phyloP scores from a whole-genome alignment of 2,888 invertebrate genomes.

The Apodemia zela region DNA sequence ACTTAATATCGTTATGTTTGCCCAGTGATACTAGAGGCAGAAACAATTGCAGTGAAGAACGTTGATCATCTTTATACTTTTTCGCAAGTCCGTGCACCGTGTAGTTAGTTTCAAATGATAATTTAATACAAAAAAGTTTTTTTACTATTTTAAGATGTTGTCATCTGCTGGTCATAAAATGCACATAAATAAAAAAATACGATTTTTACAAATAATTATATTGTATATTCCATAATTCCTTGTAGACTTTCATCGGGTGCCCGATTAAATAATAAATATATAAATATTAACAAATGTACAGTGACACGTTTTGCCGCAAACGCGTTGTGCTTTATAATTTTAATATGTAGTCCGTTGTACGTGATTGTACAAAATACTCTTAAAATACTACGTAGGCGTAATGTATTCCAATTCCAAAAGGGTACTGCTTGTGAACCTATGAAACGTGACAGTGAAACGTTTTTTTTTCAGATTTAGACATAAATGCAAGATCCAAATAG shows the following conservation, averaged over 20 bases:
- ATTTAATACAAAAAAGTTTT: no score
- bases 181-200: no score
- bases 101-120: no score
- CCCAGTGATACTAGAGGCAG: no score
- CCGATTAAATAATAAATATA: constrained; percentile 11
- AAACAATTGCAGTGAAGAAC: neutral
- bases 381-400: constrained; percentile 1
- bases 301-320: constrained; percentile 1
- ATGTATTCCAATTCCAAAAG: neutral
- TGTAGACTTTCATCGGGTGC: neutral
- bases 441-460: neutral
- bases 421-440: neutral
- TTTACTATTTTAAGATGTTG: no score
- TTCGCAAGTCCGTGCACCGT: no score
- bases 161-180: neutral
- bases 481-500: neutral
- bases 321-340: neutral
- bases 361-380: constrained; percentile 10
- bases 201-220: neutral
- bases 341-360: neutral
- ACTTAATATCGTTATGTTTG: no score
- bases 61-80: neutral
- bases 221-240: neutral
- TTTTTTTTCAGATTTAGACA: neutral
- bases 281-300: constrained; percentile 15